These are phyloP conservation scores for Eupithecia centaureata DNA, from an alignment of 2,888 invertebrate genomes.

Conservation along the genomic window DNA sequence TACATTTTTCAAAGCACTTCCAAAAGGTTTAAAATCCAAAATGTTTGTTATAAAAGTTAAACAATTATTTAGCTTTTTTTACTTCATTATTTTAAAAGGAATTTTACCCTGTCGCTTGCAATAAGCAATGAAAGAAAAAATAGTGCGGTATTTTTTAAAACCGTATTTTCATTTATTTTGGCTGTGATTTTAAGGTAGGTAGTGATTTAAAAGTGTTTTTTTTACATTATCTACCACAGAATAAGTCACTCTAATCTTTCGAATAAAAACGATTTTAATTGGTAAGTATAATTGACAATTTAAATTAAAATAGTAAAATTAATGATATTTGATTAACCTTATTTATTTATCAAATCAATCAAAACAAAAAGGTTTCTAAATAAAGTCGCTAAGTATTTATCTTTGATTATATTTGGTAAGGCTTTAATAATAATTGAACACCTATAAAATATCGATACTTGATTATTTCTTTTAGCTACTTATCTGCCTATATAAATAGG, in stretches of 20 bases:
- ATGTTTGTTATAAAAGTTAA: conserved; percentile 47
- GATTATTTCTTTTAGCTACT: background rate
- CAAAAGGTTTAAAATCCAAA: conserved; percentile 55
- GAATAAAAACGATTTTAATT: too few relatives aligned
- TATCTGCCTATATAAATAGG: background rate
- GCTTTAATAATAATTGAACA: background rate
- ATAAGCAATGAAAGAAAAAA: conserved; percentile 26
- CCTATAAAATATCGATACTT: background rate
- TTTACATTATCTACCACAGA: too few relatives aligned
- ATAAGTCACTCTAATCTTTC: too few relatives aligned
- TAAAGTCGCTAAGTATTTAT: background rate
- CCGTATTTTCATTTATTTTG: background rate
- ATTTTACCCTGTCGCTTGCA: conserved; percentile 58
- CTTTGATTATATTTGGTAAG: background rate
- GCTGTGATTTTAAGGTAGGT: background rate
- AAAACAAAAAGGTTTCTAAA: background rate
- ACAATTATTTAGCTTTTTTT: conserved; percentile 40
- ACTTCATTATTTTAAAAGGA: conserved; percentile 34
- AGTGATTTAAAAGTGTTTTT: background rate
- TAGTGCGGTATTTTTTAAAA: background rate
- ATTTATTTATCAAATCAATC: background rate
- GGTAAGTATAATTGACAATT: conserved; percentile 17
- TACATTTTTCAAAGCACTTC: conserved; percentile 65
- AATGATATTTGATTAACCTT: background rate
- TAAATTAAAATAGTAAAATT: conserved; percentile 18